These are phyloP conservation scores for Apocrypta bakeri DNA, from an alignment of 1,140 invertebrate species.

Conservation along the genomic window DNA sequence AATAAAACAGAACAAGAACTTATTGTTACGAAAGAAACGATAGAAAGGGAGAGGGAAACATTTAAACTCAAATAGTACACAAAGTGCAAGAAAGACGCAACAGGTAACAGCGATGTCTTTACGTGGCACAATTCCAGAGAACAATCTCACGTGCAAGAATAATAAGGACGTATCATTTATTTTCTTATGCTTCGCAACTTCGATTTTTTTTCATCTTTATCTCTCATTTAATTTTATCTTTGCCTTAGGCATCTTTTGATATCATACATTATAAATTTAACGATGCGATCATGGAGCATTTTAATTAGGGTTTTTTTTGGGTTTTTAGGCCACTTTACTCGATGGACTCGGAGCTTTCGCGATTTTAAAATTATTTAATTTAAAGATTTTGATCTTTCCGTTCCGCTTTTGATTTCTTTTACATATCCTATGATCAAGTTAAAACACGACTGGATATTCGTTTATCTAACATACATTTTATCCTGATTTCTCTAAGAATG, in stretches of 20 bases:
- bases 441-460: not conserved
- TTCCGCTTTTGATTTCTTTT: slow-evolving; percentile 33
- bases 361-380: slow-evolving; percentile 41
- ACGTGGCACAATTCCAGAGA: slow-evolving; percentile 65
- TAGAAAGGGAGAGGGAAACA: slow-evolving; percentile 14
- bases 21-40: slow-evolving; percentile 21
- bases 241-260: slow-evolving; percentile 20
- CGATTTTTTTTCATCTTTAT: slow-evolving; percentile 16
- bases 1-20: slow-evolving; percentile 16
- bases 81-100: slow-evolving; percentile 59
- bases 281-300: slow-evolving; percentile 15
- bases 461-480: slow-evolving; percentile 8
- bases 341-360: slow-evolving; percentile 45
- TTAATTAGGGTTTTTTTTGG: slow-evolving; percentile 8
- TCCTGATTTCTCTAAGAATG: not conserved
- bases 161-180: slow-evolving; percentile 45
- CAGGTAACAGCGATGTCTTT: slow-evolving; percentile 66
- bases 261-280: slow-evolving; percentile 29
- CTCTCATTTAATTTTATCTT: slow-evolving; percentile 28
- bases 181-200: slow-evolving; percentile 23
- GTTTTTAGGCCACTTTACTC: slow-evolving; percentile 57
- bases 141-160: slow-evolving; percentile 59
- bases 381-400: slow-evolving; percentile 32
- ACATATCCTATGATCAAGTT: not conserved
- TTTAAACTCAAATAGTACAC: slow-evolving; percentile 38